Evolutionary conservation across 1,140 invertebrate genomes (phyloP).

Genomic region (Lepidurus packardi): DNA sequence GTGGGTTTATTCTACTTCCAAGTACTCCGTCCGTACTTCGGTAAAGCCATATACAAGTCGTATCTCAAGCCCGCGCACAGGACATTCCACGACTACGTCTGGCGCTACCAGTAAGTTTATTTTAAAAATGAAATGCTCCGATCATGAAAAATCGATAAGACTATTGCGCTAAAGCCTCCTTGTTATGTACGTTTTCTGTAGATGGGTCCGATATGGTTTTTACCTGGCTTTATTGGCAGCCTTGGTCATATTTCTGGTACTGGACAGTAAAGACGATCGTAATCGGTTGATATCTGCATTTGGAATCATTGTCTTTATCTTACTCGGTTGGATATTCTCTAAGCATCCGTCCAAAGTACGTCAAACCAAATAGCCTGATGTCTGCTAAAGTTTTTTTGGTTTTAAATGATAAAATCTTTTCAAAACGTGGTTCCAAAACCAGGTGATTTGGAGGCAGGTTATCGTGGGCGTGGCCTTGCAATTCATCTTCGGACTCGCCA

Average conservation of each 20-base stretch:
- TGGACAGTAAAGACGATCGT: conserved; percentile 57
- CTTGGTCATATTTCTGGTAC: conserved; percentile 54
- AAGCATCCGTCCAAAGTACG: conserved; percentile 36
- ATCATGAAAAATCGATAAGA: no score
- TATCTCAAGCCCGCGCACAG: conserved; percentile 16
- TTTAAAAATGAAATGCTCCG: no score
- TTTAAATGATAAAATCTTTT: conserved; percentile 33
- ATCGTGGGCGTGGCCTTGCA: conserved; percentile 53
- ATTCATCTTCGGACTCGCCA: conserved; percentile 51
- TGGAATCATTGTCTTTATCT: conserved; percentile 43
- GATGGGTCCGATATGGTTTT: conserved; percentile 34
- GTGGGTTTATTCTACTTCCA: conserved; percentile 58
- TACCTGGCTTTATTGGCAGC: conserved; percentile 45
- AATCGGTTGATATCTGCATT: conserved; percentile 48
- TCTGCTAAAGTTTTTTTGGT: not conserved
- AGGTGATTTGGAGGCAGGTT: conserved; percentile 41
- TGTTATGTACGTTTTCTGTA: conserved; percentile 19
- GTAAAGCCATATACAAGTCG: conserved; percentile 36
- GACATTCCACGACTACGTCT: conserved; percentile 27
- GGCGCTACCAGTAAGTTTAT: conserved; percentile 30
- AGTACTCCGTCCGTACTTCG: conserved; percentile 56
- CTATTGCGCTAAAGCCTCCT: not conserved
- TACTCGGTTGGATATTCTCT: conserved; percentile 43
- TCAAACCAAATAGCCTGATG: not conserved
- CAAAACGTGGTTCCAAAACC: not conserved